A percentile compares a stretch with the other conserved stretches of the same genome.
Evolutionary conservation across 2,888 invertebrate species (phyloP).

Genomic region (Platycheirus albimanus): DNA sequence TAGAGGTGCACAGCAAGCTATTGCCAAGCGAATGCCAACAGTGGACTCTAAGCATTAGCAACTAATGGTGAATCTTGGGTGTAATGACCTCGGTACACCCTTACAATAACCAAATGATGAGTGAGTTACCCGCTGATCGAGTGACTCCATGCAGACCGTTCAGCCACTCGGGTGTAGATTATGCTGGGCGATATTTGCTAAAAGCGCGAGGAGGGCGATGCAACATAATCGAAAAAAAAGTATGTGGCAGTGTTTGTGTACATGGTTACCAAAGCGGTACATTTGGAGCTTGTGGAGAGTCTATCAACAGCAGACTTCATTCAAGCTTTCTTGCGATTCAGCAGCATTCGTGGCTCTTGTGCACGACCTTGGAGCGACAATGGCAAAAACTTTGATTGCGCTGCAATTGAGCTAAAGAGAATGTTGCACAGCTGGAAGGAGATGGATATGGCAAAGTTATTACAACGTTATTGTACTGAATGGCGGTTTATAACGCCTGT

Average conservation of each 20-base stretch:
- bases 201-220: constrained; percentile 11
- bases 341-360: no score
- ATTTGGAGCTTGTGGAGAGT: neutral
- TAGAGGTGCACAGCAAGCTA: no score
- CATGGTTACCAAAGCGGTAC: constrained; percentile 21
- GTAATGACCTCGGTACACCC: no score
- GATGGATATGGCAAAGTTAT: no score
- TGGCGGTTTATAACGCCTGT: neutral
- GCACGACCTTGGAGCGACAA: no score
- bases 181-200: constrained; percentile 4
- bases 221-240: neutral
- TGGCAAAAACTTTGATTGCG: neutral
- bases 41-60: no score
- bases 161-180: constrained; percentile 8
- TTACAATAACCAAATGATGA: constrained; percentile 37
- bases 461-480: neutral
- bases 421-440: no score
- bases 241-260: constrained; percentile 13
- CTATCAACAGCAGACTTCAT: no score
- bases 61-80: no score
- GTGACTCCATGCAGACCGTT: constrained; percentile 2
- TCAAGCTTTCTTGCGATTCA: no score
- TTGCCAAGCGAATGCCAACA: no score
- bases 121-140: constrained; percentile 13
- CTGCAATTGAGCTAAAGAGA: neutral